Base-by-base conservation (phyloP, 2,113 vertebrate species). In the Paradoxurus hermaphroditus region DNA sequence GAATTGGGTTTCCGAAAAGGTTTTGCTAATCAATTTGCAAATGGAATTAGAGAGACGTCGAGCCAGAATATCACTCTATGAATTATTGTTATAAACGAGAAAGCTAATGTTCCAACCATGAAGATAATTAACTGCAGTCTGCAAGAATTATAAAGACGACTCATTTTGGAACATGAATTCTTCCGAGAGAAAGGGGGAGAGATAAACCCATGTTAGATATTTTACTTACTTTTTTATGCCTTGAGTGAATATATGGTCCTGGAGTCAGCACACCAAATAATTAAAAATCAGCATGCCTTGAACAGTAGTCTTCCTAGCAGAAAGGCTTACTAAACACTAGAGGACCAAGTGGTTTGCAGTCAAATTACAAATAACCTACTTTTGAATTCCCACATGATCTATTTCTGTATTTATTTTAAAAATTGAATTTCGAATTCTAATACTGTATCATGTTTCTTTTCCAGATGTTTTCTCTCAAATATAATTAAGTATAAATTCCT, bases 401-500 rank as follows among this genome's bases (percentile, higher is more conserved):
- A 81, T 94, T 97, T 96, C 78, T 97, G 13, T 95, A 75, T 85
- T 84, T 98, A 91, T 91, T 98, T 98, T 96, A 93, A 97, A 98
- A 97, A 97, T 95, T 70, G 68, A 67, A 5, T 98, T 98, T 98
- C 95, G 65, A 97, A 84, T 97, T 98, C 89, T 98, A 97, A 84
- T 96, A 93, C 79, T 97, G 15, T 98, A 95, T 98, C 97, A 89
- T 67, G 68, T 99, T 98, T 98, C 97, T 98, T 90, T 98, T 98
- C 98, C 99, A 99, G 98, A 98, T 99, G 98, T 98, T 99, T 99
- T 98, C 98, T 98, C 98, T 99, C 98, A 98, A 97, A 5, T 98
- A 96, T 98, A 99, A 98, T 98, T 98, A 98, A 98, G 86, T 98
- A 97, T 98, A 98, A 98, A 98, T 98, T 98, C 96, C 96, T 98